phyloP scores from a whole-genome alignment of 2,888 invertebrate species.

The Ormyrus pomaceus region DNA sequence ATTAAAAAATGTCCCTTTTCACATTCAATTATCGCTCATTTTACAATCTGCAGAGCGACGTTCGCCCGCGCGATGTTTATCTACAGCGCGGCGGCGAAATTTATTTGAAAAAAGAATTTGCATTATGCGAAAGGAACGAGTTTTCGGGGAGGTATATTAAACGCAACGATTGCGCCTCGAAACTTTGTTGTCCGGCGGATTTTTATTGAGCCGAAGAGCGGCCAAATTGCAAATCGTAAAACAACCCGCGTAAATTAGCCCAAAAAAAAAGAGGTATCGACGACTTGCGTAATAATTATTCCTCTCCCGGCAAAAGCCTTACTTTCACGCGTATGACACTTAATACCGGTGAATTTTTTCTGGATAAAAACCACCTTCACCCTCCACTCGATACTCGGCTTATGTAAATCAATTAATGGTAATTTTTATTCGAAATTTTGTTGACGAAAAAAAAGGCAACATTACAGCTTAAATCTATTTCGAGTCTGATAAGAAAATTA shows the following conservation, averaged over 20 bases:
- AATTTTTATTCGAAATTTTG: no score
- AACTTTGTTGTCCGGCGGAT: not conserved
- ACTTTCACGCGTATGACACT: conserved; percentile 10
- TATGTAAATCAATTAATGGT: not conserved
- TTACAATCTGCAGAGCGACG: conserved; percentile 5
- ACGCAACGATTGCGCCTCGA: not conserved
- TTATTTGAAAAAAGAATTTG: not conserved
- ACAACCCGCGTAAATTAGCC: conserved; percentile 8
- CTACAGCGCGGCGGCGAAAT: not conserved
- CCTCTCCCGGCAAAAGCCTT: not conserved
- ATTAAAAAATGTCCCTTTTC: not conserved
- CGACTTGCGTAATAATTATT: conserved; percentile 4
- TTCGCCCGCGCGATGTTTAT: conserved; percentile 1
- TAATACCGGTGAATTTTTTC: no score
- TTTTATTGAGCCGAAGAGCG: not conserved
- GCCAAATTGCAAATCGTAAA: conserved; percentile 24
- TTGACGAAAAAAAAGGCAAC: no score
- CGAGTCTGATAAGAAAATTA: no score
- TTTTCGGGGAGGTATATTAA: conserved; percentile 15
- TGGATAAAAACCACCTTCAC: no score
- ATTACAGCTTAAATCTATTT: no score
- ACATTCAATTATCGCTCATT: not conserved
- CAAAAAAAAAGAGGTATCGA: conserved; percentile 7
- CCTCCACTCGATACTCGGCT: not conserved
- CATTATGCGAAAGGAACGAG: not conserved